phyloP scores from a whole-genome alignment of 2,888 invertebrate species.

The Trichogramma evanescens region DNA sequence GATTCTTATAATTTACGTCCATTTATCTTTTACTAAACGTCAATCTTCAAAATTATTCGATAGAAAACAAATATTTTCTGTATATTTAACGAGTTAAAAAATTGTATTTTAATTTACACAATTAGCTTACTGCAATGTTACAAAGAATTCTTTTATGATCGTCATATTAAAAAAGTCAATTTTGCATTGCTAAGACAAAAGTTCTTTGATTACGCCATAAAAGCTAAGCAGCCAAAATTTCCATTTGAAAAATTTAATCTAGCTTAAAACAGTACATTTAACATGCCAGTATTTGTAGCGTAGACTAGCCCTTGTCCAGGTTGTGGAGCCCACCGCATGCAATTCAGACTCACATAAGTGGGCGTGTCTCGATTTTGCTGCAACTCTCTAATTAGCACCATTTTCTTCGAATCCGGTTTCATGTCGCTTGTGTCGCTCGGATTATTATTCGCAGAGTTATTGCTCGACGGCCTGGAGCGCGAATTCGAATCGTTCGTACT shows the following conservation, averaged over 20 bases:
- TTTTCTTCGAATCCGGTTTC: conserved; percentile 34
- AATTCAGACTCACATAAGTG: conserved; percentile 70
- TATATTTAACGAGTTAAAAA: no score
- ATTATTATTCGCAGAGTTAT: background rate
- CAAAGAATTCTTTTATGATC: no score
- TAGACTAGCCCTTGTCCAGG: conserved; percentile 80
- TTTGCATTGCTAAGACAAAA: no score
- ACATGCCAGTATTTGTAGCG: conserved; percentile 77
- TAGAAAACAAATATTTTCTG: no score
- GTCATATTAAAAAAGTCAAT: no score
- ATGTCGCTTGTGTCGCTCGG: conserved; percentile 15
- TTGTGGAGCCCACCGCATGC: conserved; percentile 75
- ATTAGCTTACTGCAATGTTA: no score
- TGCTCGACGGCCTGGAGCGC: no score
- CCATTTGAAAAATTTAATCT: conserved; percentile 12
- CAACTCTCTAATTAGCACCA: conserved; percentile 59
- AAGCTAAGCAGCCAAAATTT: background rate
- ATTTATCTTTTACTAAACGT: no score
- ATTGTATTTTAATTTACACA: no score
- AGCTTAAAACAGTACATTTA: conserved; percentile 56
- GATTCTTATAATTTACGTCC: no score
- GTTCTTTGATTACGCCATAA: background rate
- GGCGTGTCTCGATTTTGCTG: conserved; percentile 58
- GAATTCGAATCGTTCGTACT: no score
- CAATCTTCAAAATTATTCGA: no score